Evolutionary conservation across 2,113 vertebrate genomes (phyloP).

Genomic region (Myotis davidii): DNA sequence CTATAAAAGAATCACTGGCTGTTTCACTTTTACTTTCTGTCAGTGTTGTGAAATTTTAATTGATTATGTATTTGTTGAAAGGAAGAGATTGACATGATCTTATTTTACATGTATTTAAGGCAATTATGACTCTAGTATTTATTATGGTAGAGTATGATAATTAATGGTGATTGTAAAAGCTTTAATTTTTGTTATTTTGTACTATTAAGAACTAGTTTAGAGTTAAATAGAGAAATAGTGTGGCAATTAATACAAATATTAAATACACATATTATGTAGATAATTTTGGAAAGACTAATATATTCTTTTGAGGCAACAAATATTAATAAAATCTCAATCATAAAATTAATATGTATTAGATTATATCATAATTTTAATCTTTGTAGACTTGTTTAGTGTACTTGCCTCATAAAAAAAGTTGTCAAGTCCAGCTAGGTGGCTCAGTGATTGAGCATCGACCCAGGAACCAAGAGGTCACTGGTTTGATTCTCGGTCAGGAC

Average conservation of each 20-base stretch:
- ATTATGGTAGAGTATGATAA: neutral
- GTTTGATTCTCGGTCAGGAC: no score
- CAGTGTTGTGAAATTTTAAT: conserved; percentile 34
- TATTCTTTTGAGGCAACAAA: neutral
- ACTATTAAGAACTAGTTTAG: neutral
- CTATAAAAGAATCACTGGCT: neutral
- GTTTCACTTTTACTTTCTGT: conserved; percentile 12
- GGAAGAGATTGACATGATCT: neutral
- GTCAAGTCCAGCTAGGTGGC: no score
- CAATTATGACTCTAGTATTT: neutral
- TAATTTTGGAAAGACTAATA: neutral
- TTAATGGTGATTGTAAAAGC: neutral
- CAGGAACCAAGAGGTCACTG: no score
- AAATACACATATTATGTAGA: neutral
- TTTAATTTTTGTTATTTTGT: conserved; percentile 12
- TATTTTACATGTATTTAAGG: neutral
- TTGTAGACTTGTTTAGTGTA: neutral
- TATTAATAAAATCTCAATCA: conserved; percentile 10
- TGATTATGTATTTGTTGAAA: neutral
- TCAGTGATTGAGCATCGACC: no score
- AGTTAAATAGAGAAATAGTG: neutral
- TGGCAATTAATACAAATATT: neutral
- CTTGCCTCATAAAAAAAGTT: neutral
- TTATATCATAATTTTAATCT: neutral
- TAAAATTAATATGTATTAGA: neutral